Base-by-base conservation (phyloP, 2,797 vertebrate genomes). In the Sphaeramia orbicularis region DNA sequence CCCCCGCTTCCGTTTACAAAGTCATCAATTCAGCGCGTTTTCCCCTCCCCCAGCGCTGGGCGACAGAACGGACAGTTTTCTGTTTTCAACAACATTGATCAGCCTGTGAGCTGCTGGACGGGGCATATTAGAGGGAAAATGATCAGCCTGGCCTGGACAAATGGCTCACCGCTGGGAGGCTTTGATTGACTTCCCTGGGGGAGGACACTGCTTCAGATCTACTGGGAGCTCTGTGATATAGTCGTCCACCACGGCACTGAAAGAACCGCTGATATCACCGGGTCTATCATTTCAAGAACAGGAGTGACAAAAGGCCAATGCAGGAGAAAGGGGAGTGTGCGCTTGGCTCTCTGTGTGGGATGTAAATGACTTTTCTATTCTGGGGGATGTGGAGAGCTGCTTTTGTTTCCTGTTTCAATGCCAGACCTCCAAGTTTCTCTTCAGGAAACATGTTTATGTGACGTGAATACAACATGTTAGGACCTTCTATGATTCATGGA, bases 51-150 rank as follows among this genome's bases (percentile, higher is more conserved):
- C 64, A 49, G 49, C 6, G 44, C 76, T 75, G 44, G 49, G 51
- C 55, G 71, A 81, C 65, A 78, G 78, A 85, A 83, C 44, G 58
- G 84, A 89, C 85, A 84, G 84, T 85, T 87, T 89, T 81, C 81
- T 80, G 78, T 89, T 91, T 90, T 81, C 85, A 82, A 77, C 81
- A 84, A 78, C 89, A 92, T 85, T 90, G 92, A 93, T 93, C 87
- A 84, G 89, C 85, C 85, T 35, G 73, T 76, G 59, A 89, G 87
- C 80, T 81, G 78, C 71, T 10, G 48, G 78, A 68, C 68, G 42
- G 30, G 56, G 76, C 76, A 89, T 89, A 90, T 91, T 80, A 83
- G 86, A 83, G 81, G 50, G 80, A 81, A 92, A 93, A 93, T 91
- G 81, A 92, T 92, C 87, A 84, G 89, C 85, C 86, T 37, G 74